These are phyloP conservation scores for Numenius phaeopus DNA, from an alignment of 2,797 vertebrate species.

Conservation along the genomic window DNA sequence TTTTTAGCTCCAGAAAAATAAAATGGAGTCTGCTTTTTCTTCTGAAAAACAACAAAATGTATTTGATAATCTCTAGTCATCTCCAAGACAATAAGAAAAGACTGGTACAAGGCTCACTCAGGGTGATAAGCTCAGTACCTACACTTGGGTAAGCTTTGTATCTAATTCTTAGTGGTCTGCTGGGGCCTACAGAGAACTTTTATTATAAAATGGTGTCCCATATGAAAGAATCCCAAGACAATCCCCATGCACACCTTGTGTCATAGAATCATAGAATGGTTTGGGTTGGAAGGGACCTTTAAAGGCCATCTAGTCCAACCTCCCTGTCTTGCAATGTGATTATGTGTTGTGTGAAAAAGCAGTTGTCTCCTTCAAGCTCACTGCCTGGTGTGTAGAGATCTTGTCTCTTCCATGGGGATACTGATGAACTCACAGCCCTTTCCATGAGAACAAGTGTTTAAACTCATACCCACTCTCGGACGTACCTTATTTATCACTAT, in stretches of 20 bases:
- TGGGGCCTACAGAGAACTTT: not conserved
- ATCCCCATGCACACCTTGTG: not conserved
- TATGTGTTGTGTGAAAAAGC: not conserved
- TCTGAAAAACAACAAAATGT: not conserved
- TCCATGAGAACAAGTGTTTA: not conserved
- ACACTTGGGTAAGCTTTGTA: not conserved
- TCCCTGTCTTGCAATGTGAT: not conserved
- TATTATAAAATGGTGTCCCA: not conserved
- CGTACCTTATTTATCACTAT: not conserved
- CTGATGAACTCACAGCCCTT: not conserved
- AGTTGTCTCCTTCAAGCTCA: not conserved
- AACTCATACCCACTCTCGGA: not conserved
- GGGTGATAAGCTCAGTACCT: not conserved
- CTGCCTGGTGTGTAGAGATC: not conserved
- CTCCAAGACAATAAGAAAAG: not conserved
- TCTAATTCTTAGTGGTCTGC: not conserved
- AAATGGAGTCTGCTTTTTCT: not conserved
- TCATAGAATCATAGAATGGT: not conserved
- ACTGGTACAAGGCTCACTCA: not conserved
- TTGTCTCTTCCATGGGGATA: not conserved
- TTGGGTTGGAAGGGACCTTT: not conserved
- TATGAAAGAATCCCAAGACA: not conserved
- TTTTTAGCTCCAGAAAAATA: not conserved
- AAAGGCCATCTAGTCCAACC: not conserved
- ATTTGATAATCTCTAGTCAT: not conserved